Conservation (phyloP, 1,140 invertebrate genomes). For the Cotesia typhae region DNA sequence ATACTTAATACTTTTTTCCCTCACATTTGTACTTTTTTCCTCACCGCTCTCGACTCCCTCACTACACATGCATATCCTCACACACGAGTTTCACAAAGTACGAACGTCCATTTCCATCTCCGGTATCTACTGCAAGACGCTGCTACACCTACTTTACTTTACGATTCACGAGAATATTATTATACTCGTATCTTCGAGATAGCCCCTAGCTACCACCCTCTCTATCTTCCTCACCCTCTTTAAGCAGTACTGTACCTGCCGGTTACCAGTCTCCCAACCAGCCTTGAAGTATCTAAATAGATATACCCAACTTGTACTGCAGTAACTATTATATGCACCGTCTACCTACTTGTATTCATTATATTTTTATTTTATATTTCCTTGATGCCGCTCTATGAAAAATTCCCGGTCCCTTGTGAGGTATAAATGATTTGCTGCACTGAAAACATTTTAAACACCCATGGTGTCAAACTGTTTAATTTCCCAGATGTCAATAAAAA, state of each 20-base stretch:
- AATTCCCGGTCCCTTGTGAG: too few species aligned
- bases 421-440: too few species aligned
- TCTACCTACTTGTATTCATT: not conserved
- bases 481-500: too few species aligned
- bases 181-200: slow-evolving; percentile 48
- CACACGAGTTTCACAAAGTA: not conserved
- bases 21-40: slow-evolving; percentile 20
- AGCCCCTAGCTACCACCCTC: slow-evolving; percentile 45
- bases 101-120: slow-evolving; percentile 26
- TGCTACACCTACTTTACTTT: slow-evolving; percentile 50
- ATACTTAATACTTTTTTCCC: slow-evolving; percentile 5
- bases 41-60: not conserved
- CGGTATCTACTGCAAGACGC: slow-evolving; percentile 29
- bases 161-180: slow-evolving; percentile 55
- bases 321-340: not conserved
- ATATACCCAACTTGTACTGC: slow-evolving; percentile 18
- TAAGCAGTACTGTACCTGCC: too few species aligned
- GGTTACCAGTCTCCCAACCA: not conserved
- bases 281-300: slow-evolving; percentile 14
- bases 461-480: too few species aligned
- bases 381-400: not conserved
- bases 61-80: slow-evolving; percentile 7
- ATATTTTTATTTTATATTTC: slow-evolving; percentile 10
- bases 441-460: too few species aligned
- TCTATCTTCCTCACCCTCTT: not conserved